phyloP scores from a whole-genome alignment of 35 echinoderm and acorn worm genomes.

The Eucidaris tribuloides region DNA sequence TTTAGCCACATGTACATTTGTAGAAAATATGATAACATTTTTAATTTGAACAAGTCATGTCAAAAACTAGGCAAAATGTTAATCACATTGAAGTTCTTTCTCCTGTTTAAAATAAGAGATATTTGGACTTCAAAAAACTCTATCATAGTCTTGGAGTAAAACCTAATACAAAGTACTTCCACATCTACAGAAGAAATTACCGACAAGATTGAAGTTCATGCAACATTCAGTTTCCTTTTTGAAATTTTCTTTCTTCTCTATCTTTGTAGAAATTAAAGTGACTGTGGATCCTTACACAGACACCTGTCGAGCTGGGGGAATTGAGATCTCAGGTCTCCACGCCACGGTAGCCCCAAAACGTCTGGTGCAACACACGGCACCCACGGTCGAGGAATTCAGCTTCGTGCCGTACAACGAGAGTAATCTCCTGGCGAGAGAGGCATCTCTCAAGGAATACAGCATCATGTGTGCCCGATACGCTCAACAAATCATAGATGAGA shows the following conservation, averaged over 20 bases:
- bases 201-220: too few relatives aligned
- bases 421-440: constrained; percentile 19
- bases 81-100: too few relatives aligned
- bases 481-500: background rate
- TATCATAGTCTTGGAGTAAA: too few relatives aligned
- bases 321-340: constrained; percentile 78
- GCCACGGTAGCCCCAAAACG: constrained; percentile 77
- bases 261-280: constrained; percentile 41
- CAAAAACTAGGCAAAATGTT: too few relatives aligned
- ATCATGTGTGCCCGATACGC: constrained; percentile 42
- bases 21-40: too few relatives aligned
- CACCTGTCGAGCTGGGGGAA: constrained; percentile 64
- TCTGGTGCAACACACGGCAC: constrained; percentile 45
- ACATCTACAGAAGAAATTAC: too few relatives aligned
- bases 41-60: too few relatives aligned
- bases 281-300: constrained; percentile 42
- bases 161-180: too few relatives aligned
- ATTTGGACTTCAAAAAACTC: too few relatives aligned
- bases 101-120: too few relatives aligned
- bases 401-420: constrained; percentile 70
- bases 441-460: constrained; percentile 8
- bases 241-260: background rate
- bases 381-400: constrained; percentile 48
- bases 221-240: too few relatives aligned
- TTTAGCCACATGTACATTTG: too few relatives aligned